These are phyloP conservation scores for Coranthus polyacanthus DNA, from an alignment of 2,797 vertebrate species.

Conservation along the genomic window DNA sequence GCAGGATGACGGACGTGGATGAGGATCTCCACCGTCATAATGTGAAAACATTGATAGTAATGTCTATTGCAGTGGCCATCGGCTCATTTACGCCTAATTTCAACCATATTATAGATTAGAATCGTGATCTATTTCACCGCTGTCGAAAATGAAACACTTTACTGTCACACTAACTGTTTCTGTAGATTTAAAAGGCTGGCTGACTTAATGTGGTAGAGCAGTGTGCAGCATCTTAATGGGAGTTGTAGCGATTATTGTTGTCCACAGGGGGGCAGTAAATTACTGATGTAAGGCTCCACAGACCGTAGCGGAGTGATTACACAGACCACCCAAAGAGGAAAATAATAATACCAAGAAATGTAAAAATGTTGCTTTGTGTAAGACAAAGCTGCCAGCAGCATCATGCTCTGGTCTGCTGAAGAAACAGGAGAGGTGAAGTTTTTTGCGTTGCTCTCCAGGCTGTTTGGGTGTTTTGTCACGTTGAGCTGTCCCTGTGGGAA, in stretches of 20 bases:
- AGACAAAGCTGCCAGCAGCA: background rate
- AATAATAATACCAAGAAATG: background rate
- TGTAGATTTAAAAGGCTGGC: background rate
- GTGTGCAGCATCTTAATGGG: background rate
- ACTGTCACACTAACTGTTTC: background rate
- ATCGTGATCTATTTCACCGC: background rate
- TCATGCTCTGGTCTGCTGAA: background rate
- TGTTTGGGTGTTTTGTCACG: conserved; percentile 32
- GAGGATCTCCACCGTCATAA: conserved; percentile 33
- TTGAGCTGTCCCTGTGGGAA: background rate
- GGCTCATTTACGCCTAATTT: conserved; percentile 28
- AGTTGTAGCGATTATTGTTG: background rate
- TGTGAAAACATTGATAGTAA: conserved; percentile 31
- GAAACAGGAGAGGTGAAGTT: background rate
- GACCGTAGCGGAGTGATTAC: accelerated
- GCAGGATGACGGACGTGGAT: conserved; percentile 14
- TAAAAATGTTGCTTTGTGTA: background rate
- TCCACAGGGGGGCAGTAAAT: conserved; percentile 65
- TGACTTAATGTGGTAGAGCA: background rate
- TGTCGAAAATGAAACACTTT: conserved; percentile 6
- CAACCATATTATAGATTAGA: conserved; percentile 21
- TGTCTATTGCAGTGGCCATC: background rate
- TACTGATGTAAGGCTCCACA: background rate
- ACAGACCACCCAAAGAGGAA: background rate
- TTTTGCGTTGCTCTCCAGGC: background rate